phyloP scores from a whole-genome alignment of 1,140 invertebrate species.

The Nasonia giraulti region DNA sequence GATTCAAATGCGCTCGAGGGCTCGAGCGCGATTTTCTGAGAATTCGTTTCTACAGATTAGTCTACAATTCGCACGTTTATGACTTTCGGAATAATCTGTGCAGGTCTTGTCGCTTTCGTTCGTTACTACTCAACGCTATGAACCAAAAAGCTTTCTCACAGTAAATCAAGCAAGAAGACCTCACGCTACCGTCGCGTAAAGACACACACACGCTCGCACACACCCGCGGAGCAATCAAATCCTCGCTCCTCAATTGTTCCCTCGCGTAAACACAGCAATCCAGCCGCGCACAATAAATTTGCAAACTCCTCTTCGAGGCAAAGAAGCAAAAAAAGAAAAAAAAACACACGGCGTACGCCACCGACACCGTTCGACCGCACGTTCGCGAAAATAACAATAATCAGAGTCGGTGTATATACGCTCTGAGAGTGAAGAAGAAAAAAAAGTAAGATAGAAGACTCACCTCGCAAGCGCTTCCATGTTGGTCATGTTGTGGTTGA shows the following conservation, averaged over 20 bases:
- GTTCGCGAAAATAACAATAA: conserved; percentile 50
- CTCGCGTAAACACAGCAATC: conserved; percentile 27
- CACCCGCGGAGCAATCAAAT: background rate
- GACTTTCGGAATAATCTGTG: background rate
- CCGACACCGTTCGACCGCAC: background rate
- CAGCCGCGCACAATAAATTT: conserved; percentile 39
- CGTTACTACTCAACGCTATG: background rate
- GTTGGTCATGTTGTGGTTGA: conserved; percentile 82
- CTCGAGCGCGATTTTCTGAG: background rate
- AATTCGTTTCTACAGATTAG: background rate
- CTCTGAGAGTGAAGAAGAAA: background rate
- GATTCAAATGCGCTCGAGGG: conserved; percentile 2
- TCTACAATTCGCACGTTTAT: background rate
- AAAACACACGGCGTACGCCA: background rate
- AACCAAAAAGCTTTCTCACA: background rate
- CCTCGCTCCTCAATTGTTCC: conserved; percentile 8
- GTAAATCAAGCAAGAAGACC: conserved; percentile 9
- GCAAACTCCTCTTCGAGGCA: conserved; percentile 2
- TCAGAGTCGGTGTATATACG: background rate
- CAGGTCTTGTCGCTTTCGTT: background rate
- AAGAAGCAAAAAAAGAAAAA: background rate
- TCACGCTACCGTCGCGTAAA: background rate
- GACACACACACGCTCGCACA: background rate
- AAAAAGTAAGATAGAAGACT: conserved; percentile 56
- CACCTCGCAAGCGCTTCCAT: conserved; percentile 91